Evolutionary conservation across 2,113 vertebrate species (phyloP).

Genomic region (Malurus elegans): DNA sequence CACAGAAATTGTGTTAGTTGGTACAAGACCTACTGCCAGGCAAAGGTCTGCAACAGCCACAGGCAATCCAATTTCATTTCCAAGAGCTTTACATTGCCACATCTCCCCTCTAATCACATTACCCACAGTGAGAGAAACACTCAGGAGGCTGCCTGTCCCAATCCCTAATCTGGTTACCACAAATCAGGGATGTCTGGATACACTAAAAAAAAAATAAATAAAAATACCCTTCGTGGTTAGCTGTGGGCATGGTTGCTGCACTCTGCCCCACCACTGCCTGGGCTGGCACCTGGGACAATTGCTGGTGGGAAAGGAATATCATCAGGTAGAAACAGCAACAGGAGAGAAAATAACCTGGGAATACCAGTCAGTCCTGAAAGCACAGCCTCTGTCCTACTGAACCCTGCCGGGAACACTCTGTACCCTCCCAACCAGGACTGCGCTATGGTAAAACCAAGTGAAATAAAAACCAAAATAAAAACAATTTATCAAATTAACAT

Average conservation of each 20-base stretch:
- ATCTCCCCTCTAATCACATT: constrained; percentile 35
- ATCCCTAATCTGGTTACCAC: constrained; percentile 37
- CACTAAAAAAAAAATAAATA: not conserved
- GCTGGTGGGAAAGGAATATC: not conserved
- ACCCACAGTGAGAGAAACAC: not conserved
- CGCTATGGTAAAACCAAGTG: not conserved
- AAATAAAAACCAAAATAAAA: not conserved
- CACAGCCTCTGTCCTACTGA: not conserved
- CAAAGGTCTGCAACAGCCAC: constrained; percentile 63
- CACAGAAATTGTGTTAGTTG: constrained; percentile 36
- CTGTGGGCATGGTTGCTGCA: not conserved
- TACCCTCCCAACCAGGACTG: not conserved
- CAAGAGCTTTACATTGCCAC: not conserved
- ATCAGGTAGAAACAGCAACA: not conserved
- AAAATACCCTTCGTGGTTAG: not conserved
- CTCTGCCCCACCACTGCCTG: not conserved
- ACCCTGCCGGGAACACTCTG: not conserved
- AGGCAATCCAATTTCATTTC: constrained; percentile 22
- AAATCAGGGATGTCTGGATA: constrained; percentile 43
- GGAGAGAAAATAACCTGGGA: not conserved
- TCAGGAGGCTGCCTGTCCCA: constrained; percentile 7
- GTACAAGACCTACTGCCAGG: not conserved
- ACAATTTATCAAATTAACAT: not conserved
- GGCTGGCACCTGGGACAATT: not conserved
- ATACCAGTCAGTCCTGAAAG: not conserved